Evolutionary conservation across 2,888 invertebrate genomes (phyloP).

Genomic region (Pristionchus arcanus): DNA sequence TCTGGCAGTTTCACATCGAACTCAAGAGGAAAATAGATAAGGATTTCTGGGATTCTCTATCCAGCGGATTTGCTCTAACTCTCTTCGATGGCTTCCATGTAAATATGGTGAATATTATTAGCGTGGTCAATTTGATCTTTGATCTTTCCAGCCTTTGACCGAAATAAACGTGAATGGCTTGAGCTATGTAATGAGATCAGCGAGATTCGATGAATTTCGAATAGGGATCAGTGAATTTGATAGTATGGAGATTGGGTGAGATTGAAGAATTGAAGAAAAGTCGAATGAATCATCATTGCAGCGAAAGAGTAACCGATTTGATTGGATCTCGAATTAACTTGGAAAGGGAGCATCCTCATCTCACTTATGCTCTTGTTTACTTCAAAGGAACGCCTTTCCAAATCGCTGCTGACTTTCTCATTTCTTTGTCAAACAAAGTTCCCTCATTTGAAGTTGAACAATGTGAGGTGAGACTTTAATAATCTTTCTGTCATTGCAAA

Average conservation of each 20-base stretch:
- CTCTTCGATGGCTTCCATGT: constrained; percentile 17
- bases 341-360: background rate
- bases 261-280: background rate
- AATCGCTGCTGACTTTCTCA: background rate
- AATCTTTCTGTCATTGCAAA: background rate
- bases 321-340: background rate
- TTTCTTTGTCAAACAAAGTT: background rate
- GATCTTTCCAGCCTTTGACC: background rate
- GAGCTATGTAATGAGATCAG: background rate
- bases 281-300: background rate
- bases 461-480: background rate
- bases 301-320: background rate
- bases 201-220: constrained; percentile 15
- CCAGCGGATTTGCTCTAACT: background rate
- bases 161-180: background rate
- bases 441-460: background rate
- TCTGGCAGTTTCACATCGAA: background rate
- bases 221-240: background rate
- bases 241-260: background rate
- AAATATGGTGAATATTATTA: background rate
- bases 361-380: background rate
- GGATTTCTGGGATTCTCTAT: background rate
- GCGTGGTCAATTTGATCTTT: background rate
- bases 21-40: background rate
- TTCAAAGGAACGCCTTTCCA: background rate